A percentile compares a stretch with the other conserved stretches of the same genome.
These are phyloP conservation scores for Paragorgia papillata DNA, from an alignment of 92 coral and sea anemone genomes.

Conservation along the genomic window DNA sequence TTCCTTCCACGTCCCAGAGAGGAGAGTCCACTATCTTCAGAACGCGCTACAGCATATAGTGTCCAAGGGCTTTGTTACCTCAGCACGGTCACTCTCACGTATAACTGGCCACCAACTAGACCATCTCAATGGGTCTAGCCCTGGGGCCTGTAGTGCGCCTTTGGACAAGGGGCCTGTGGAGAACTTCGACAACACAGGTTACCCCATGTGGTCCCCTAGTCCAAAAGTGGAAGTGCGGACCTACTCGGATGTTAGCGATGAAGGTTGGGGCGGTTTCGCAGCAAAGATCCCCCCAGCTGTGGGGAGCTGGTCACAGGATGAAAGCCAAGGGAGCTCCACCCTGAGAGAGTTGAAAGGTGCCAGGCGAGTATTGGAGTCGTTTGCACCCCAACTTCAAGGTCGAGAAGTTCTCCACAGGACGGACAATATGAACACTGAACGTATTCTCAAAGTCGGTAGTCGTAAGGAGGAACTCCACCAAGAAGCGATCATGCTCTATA, in stretches of 20 bases:
- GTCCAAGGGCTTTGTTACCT: conserved; percentile 21
- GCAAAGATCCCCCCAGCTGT: conserved; percentile 54
- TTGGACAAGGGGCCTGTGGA: conserved; percentile 45
- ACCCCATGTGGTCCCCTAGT: conserved; percentile 59
- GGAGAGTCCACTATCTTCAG: conserved; percentile 19
- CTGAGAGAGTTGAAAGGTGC: conserved; percentile 15
- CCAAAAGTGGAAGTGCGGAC: conserved; percentile 56
- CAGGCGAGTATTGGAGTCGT: too few species aligned
- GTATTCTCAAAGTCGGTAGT: conserved; percentile 56
- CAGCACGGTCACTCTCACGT: conserved; percentile 47
- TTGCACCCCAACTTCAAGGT: too few species aligned
- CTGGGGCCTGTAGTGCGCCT: too few species aligned
- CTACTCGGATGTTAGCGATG: conserved; percentile 64
- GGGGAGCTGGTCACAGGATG: conserved; percentile 63
- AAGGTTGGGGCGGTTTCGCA: conserved; percentile 61
- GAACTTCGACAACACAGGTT: conserved; percentile 55
- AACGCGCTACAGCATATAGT: conserved; percentile 34
- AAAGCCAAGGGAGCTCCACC: conserved; percentile 55
- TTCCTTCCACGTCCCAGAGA: conserved; percentile 55
- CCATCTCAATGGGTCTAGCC: too few species aligned
- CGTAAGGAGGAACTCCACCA: conserved; percentile 51
- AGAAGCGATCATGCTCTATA: conserved; percentile 61
- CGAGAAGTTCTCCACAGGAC: conserved; percentile 59
- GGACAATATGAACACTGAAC: conserved; percentile 60
- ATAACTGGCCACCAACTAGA: conserved; percentile 39